Conservation (phyloP, 2,888 invertebrate genomes). For the Oxyteleia sp. region DNA sequence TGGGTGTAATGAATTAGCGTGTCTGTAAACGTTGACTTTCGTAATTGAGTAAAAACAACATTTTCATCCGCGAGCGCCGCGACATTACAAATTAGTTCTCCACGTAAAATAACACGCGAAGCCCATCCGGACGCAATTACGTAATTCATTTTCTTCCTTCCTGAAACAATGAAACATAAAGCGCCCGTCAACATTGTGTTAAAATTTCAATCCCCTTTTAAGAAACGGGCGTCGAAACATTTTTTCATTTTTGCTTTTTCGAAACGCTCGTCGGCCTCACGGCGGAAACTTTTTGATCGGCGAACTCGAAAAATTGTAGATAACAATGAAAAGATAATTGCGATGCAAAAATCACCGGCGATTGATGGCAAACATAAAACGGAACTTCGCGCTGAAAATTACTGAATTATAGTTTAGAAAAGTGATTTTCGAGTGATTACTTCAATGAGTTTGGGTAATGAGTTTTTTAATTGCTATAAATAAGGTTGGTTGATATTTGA, state of each 20-base stretch:
- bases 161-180: background rate
- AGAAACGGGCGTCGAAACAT: background rate
- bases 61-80: slow-evolving; percentile 15
- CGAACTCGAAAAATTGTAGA: slow-evolving; percentile 3
- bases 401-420: too few species aligned
- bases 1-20: slow-evolving; percentile 49
- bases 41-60: slow-evolving; percentile 59
- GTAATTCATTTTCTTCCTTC: slow-evolving; percentile 5
- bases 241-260: background rate
- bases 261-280: background rate
- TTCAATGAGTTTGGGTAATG: too few species aligned
- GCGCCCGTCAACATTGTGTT: background rate
- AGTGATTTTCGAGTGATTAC: too few species aligned
- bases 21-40: slow-evolving; percentile 59
- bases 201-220: background rate
- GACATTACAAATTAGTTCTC: slow-evolving; percentile 7
- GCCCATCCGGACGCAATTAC: slow-evolving; percentile 15
- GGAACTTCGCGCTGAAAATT: background rate
- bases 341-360: background rate
- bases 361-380: background rate
- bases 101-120: slow-evolving; percentile 14
- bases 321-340: slow-evolving; percentile 3
- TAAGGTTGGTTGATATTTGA: too few species aligned
- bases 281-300: background rate
- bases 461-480: too few species aligned